Evolutionary conservation across 1,140 invertebrate genomes (phyloP), one percentile per base, ranked within the genome.

Genomic region (Battus philenor): DNA sequence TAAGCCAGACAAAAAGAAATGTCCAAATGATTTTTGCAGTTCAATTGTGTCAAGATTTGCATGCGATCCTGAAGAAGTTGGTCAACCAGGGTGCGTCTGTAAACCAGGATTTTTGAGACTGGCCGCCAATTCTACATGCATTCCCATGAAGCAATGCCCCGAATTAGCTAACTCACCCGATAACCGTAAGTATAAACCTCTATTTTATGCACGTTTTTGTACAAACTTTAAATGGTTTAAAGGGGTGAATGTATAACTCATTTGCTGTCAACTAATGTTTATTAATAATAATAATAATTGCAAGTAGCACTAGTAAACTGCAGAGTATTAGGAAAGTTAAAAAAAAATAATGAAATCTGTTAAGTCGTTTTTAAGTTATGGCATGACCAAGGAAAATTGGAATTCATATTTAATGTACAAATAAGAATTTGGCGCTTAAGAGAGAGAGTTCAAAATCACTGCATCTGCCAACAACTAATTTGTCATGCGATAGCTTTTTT

Each of bases 101-200:
- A 47, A 47, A 20, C 24, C 33, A 13, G 45, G 34, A 7, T 47
- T 11, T 15, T 13, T 36, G 10, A 39, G 45, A 16, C 6, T 33
- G 6, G 8, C 20, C 5, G 15, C 2, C 3, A 18, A 39, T 31
- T 34, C 44, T 4, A 24, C 32, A 11, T 47, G 45, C 8, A 30
- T 47, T 17, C 45, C 45, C 1, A 1, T 38, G 7, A 27, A 24
- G 12, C 9, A 47, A 38, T 47, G 34, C 30, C 10, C 33, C 4
- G 16, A 30, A 3, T 11, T 30, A 1, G 32, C 8, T n/a, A 16
- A 33, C 31, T 16, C 4, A 15, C 31, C 6, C 15, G 16, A 2
- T 10, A 6, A 27, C 6, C 24, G 24, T 27, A n/a, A n/a, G n/a
- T n/a, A n/a, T n/a, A n/a, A n/a, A n/a, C n/a, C n/a, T n/a, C n/a